A percentile compares a stretch with the other conserved stretches of the same genome.
These are phyloP conservation scores for Drosophila truncata DNA, from an alignment of 1,140 invertebrate species.

Conservation along the genomic window DNA sequence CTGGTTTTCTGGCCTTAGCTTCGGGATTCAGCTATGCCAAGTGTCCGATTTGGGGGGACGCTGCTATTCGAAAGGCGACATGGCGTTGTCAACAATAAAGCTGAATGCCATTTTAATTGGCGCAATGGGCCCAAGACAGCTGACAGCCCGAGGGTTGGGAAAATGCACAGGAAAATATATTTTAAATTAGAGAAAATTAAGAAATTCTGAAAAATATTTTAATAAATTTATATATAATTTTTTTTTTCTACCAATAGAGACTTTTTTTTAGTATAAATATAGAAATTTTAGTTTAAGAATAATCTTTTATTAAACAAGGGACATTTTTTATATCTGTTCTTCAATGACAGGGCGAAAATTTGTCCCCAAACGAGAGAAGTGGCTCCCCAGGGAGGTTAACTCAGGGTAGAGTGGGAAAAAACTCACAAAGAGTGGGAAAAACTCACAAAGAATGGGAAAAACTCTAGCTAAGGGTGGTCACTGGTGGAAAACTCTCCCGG, in stretches of 20 bases:
- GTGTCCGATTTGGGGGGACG: conserved; percentile 53
- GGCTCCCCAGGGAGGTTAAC: conserved; percentile 30
- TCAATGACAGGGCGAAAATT: conserved; percentile 10
- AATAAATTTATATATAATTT: neutral
- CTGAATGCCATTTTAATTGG: conserved; percentile 79
- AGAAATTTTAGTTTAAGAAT: neutral
- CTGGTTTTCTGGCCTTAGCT: neutral
- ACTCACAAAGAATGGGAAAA: neutral
- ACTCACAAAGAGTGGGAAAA: neutral
- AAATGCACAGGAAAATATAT: conserved; percentile 6
- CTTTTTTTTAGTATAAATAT: neutral
- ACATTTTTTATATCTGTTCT: conserved; percentile 2
- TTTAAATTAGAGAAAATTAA: neutral
- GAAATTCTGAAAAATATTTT: too few species aligned
- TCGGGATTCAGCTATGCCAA: conserved; percentile 17
- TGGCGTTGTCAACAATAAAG: conserved; percentile 45
- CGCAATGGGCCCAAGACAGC: conserved; percentile 49
- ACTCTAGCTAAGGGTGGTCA: neutral
- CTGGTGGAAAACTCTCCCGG: neutral
- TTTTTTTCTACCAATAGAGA: too few species aligned
- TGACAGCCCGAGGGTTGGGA: conserved; percentile 26
- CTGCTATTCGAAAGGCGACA: conserved; percentile 23
- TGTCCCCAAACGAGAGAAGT: conserved; percentile 16
- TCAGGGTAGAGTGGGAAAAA: neutral
- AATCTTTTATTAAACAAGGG: neutral